Conservation (phyloP, 2,797 vertebrate genomes). For the Strix occidentalis region DNA sequence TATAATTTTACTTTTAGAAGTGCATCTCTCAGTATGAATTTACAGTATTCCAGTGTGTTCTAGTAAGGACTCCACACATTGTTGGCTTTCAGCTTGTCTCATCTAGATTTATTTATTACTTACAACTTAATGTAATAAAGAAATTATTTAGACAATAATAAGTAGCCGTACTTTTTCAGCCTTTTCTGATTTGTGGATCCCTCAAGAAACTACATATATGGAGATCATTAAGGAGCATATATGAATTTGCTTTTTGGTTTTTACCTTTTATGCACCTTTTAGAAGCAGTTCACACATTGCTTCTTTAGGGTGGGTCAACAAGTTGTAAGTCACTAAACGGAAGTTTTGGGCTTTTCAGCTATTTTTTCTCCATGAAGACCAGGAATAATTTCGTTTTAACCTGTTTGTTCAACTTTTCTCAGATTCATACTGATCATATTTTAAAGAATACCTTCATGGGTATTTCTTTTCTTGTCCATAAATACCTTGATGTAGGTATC, state of each 20-base stretch:
- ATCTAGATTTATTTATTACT: not conserved
- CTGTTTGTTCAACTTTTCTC: not conserved
- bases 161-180: not conserved
- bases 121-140: not conserved
- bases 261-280: constrained; percentile 3
- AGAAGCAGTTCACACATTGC: not conserved
- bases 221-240: not conserved
- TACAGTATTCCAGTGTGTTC: not conserved
- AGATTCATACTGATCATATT: not conserved
- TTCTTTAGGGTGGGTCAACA: not conserved
- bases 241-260: not conserved
- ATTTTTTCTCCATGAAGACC: not conserved
- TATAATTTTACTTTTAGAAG: constrained; percentile 30
- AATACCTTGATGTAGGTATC: not conserved
- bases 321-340: not conserved
- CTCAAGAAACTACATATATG: not conserved
- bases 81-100: not conserved
- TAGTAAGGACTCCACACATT: not conserved
- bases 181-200: not conserved
- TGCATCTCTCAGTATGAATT: not conserved
- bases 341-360: not conserved
- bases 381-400: not conserved
- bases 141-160: not conserved
- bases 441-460: not conserved
- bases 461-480: not conserved